Conservation (phyloP, 30 jellyfish, hydroid and myxozoan genomes). For the Mastigias papua region DNA sequence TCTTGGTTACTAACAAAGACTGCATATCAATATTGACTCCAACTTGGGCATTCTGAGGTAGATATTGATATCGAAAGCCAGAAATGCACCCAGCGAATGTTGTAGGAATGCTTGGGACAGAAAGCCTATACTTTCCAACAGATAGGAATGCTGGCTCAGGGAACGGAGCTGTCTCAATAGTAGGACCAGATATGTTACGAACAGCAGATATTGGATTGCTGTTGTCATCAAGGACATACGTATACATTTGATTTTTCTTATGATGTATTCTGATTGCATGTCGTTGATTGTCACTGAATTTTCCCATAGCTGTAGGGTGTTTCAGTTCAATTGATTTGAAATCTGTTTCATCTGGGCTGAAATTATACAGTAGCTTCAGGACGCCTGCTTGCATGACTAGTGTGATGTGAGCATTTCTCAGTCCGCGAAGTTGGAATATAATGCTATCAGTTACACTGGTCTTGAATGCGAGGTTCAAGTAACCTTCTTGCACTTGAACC, state of each 20-base stretch:
- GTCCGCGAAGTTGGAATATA: conserved; percentile 64
- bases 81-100: conserved; percentile 68
- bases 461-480: conserved; percentile 69
- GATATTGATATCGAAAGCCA: conserved; percentile 71
- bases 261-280: conserved; percentile 73
- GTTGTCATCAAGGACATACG: conserved; percentile 61
- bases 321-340: conserved; percentile 34
- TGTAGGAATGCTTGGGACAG: conserved; percentile 44
- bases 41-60: conserved; percentile 33
- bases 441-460: conserved; percentile 47
- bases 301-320: conserved; percentile 55
- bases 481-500: conserved; percentile 70
- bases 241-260: conserved; percentile 56
- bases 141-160: conserved; percentile 41
- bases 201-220: conserved; percentile 33
- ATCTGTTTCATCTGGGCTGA: conserved; percentile 47
- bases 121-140: conserved; percentile 31
- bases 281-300: conserved; percentile 60
- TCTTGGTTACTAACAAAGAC: not conserved
- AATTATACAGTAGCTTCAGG: conserved; percentile 53
- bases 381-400: conserved; percentile 28
- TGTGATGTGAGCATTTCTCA: conserved; percentile 62
- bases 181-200: conserved; percentile 49
- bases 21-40: conserved; percentile 70
- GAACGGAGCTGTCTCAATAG: not conserved